Evolutionary conservation across 2,888 invertebrate species (phyloP).

Genomic region (Luperina testacea): DNA sequence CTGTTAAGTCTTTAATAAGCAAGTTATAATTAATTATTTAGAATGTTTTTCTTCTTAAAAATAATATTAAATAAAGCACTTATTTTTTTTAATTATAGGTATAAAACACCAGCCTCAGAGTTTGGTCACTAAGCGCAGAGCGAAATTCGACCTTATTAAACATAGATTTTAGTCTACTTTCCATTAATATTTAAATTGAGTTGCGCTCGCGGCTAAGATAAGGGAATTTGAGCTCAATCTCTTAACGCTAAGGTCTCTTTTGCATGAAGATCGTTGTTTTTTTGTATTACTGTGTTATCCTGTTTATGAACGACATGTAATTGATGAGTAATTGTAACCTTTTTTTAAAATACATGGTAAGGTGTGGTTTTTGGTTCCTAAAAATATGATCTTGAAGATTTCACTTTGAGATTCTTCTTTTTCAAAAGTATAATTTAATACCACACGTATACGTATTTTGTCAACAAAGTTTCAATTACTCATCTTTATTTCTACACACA

Average conservation of each 20-base stretch:
- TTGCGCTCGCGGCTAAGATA: conserved; percentile 59
- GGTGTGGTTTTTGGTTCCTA: conserved; percentile 8
- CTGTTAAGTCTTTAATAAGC: conserved; percentile 26
- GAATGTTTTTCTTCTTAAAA: not conserved
- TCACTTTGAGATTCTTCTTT: not conserved
- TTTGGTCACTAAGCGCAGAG: conserved; percentile 58
- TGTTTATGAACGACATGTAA: conserved; percentile 31
- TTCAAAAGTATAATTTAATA: not conserved
- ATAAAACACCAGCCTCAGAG: conserved; percentile 56
- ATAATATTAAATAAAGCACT: conserved; percentile 7
- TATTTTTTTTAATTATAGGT: not conserved
- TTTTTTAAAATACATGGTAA: not conserved
- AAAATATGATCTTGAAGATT: not conserved
- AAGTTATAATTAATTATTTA: conserved; percentile 19
- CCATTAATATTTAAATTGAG: conserved; percentile 65
- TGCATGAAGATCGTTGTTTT: conserved; percentile 44
- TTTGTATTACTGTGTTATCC: conserved; percentile 35
- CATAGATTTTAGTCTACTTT: conserved; percentile 67
- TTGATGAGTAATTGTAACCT: not conserved
- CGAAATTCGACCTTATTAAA: conserved; percentile 72
- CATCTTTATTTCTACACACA: not conserved
- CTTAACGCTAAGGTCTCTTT: conserved; percentile 68
- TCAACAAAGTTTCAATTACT: not conserved
- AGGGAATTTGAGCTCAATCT: conserved; percentile 73
- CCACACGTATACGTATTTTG: not conserved